Percentiles rank a stretch among this genome's conserved stretches.
These are phyloP conservation scores for Cyprinella venusta DNA, from an alignment of 2,797 vertebrate species.

Conservation along the genomic window DNA sequence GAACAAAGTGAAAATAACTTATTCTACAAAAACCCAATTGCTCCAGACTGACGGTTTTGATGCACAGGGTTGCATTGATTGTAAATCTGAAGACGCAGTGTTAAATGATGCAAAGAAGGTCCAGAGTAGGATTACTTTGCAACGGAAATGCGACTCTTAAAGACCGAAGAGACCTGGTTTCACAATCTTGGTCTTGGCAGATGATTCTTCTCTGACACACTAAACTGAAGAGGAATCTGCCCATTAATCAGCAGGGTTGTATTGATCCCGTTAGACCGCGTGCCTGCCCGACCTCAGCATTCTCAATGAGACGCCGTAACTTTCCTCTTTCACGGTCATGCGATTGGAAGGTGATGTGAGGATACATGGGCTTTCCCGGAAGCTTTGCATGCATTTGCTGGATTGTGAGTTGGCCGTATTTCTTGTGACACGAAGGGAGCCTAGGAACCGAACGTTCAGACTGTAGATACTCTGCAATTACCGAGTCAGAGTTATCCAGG, in stretches of 20 bases:
- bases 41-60: slow-evolving; percentile 6
- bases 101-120: slow-evolving; percentile 17
- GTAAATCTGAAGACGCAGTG: not conserved
- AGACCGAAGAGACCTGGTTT: slow-evolving; percentile 51
- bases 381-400: not conserved
- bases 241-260: slow-evolving; percentile 77
- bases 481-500: not conserved
- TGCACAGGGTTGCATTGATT: slow-evolving; percentile 28
- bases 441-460: not conserved
- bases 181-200: slow-evolving; percentile 61
- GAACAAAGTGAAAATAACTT: slow-evolving; percentile 43
- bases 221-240: slow-evolving; percentile 69
- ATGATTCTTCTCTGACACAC: slow-evolving; percentile 68
- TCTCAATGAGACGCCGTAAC: slow-evolving; percentile 71
- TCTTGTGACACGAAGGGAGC: not conserved
- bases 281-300: slow-evolving; percentile 63
- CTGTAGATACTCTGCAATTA: not conserved
- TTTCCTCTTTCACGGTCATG: slow-evolving; percentile 34
- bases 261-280: slow-evolving; percentile 69
- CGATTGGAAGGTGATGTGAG: slow-evolving; percentile 33
- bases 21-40: not conserved
- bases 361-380: slow-evolving; percentile 3
- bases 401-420: not conserved
- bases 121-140: slow-evolving; percentile 29
- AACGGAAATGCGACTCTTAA: slow-evolving; percentile 49